Evolutionary conservation across 2,113 vertebrate species (phyloP), one percentile per base, ranked within the genome.

Genomic region (Pterocles orientalis): DNA sequence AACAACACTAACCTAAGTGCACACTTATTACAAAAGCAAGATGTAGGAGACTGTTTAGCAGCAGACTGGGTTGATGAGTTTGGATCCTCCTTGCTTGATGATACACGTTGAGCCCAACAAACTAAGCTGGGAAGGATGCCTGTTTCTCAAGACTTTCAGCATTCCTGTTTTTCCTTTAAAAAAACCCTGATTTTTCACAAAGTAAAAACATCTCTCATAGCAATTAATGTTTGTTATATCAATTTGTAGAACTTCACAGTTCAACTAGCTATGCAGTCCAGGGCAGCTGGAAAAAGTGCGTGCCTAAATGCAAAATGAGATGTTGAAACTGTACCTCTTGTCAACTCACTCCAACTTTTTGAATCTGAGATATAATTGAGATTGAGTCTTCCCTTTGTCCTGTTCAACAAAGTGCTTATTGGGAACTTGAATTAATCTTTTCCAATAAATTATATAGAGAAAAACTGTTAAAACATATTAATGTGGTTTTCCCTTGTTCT

Each of bases 371-470:
- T 88, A 2, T n/a, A 60, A 28, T 0, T 82, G 57, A 80, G 36
- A 57, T 8, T 58, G 41, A 61, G 31, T 47, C 12, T 33, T 5
- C 2, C 6, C 1, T 3, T 1, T 56, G 10, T 6, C 14, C n/a
- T 6, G 4, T 62, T 47, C 41, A 90, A 33, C 31, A 18, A 69
- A 72, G 5, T 79, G 10, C 36, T 45, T 43, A 12, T 7, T 61
- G 18, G 31, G 26, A 92, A n/a, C 33, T 47, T 62, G 8, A 66
- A 18, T 75, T 39, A 3, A 4, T 33, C 64, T 82, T 79, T 66
- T 23, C 39, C 1, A 4, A 2, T 10, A 69, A 77, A 1, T 48
- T 85, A 9, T 21, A 0, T 10, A 31, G 10, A 28, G 12, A 47
- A 69, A 36, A 77, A 39, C 25, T 11, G 3, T 45, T 34, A 14